Conservation (phyloP, 2,797 vertebrate genomes). For the Chaetodon trifasciatus region DNA sequence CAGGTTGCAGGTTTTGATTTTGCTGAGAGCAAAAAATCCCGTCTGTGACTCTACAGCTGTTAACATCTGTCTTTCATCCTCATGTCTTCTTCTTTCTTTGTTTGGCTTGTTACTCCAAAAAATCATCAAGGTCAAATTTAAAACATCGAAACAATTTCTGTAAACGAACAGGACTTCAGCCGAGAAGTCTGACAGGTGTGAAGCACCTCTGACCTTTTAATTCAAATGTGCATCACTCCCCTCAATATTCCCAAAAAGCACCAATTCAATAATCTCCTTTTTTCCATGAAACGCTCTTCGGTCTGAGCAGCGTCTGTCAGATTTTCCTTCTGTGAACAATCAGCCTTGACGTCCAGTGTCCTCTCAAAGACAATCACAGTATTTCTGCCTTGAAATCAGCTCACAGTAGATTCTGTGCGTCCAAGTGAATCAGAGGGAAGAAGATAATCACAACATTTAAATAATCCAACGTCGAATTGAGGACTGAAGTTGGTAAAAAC, state of each 20-base stretch:
- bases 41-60: not conserved
- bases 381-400: not conserved
- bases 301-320: not conserved
- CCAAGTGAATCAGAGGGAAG: constrained; percentile 1
- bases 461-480: constrained; percentile 9
- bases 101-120: constrained; percentile 21
- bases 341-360: not conserved
- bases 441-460: constrained; percentile 17
- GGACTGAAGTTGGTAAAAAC: constrained; percentile 24
- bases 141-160: constrained; percentile 4
- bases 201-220: constrained; percentile 1
- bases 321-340: not conserved
- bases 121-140: not conserved
- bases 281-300: not conserved
- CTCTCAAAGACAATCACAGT: constrained; percentile 16
- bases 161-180: constrained; percentile 6
- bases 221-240: not conserved
- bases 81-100: not conserved
- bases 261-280: not conserved
- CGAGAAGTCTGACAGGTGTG: not conserved
- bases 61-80: not conserved
- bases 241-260: constrained; percentile 19
- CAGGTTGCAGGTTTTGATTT: not conserved
- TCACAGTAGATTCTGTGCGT: constrained; percentile 9
- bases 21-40: not conserved